These are phyloP conservation scores for Syngnathoides biaculeatus DNA, from an alignment of 2,113 vertebrate genomes.

Conservation along the genomic window DNA sequence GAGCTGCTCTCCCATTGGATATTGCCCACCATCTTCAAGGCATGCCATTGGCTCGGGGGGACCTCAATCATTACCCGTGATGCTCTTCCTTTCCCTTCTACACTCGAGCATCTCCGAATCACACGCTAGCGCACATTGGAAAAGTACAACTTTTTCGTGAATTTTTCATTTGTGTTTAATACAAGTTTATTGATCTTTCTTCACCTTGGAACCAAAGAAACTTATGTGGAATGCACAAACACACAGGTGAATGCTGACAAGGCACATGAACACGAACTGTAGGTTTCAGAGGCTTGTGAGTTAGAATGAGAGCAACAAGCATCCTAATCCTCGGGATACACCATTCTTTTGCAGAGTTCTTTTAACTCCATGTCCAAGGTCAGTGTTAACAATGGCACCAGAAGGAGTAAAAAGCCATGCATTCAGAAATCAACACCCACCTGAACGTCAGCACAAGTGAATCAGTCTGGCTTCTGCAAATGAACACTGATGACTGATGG, in stretches of 20 bases:
- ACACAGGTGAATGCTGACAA: background rate
- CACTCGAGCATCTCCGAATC: no score
- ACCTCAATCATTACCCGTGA: no score
- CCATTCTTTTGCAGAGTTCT: constrained; percentile 28
- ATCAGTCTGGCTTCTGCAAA: constrained; percentile 34
- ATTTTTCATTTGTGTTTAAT: no score
- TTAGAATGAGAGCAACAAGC: constrained; percentile 18
- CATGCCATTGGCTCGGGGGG: no score
- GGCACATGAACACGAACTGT: background rate
- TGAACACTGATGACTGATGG: constrained; percentile 30
- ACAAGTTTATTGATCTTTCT: no score
- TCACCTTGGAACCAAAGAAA: no score
- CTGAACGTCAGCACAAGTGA: constrained; percentile 35
- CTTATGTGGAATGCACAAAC: background rate
- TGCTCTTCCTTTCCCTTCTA: no score
- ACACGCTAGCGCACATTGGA: no score
- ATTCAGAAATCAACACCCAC: constrained; percentile 20
- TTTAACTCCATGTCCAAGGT: constrained; percentile 37
- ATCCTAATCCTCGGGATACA: constrained; percentile 35
- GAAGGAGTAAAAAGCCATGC: constrained; percentile 5
- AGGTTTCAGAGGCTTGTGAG: background rate
- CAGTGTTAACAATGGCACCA: constrained; percentile 40
- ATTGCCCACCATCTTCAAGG: no score
- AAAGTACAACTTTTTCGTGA: no score
- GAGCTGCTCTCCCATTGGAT: no score